phyloP scores from a whole-genome alignment of 2,113 vertebrate species.

The Syngnathus scovelli region DNA sequence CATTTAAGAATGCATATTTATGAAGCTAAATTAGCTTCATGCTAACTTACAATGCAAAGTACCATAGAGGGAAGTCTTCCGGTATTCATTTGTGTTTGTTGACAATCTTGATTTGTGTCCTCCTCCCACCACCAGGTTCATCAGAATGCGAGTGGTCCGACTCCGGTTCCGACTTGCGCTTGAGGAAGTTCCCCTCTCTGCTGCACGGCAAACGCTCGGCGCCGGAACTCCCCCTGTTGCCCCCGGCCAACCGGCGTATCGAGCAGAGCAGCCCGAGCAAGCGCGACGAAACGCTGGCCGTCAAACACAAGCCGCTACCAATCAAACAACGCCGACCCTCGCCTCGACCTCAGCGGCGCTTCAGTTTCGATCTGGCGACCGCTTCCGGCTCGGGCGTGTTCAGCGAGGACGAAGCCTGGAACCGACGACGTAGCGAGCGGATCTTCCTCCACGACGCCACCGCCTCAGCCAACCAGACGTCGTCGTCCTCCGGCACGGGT shows the following conservation, averaged over 20 bases:
- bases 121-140: slow-evolving; percentile 67
- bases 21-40: too few species aligned
- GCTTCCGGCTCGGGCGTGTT: slow-evolving; percentile 46
- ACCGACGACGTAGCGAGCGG: slow-evolving; percentile 86
- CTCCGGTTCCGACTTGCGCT: slow-evolving; percentile 83
- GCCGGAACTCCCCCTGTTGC: slow-evolving; percentile 68
- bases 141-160: slow-evolving; percentile 91
- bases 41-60: too few species aligned
- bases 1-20: too few species aligned
- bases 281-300: slow-evolving; percentile 73
- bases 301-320: slow-evolving; percentile 75
- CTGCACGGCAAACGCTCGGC: slow-evolving; percentile 82
- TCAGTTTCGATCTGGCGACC: slow-evolving; percentile 80
- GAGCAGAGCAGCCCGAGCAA: slow-evolving; percentile 70
- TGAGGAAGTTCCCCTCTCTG: slow-evolving; percentile 80
- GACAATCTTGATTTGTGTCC: too few species aligned
- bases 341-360: slow-evolving; percentile 73
- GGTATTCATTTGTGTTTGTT: too few species aligned
- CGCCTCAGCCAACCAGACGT: slow-evolving; percentile 50
- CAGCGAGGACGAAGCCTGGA: slow-evolving; percentile 92
- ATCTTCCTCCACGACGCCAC: slow-evolving; percentile 92
- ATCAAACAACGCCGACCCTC: slow-evolving; percentile 73
- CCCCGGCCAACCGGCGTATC: slow-evolving; percentile 40
- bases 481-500: slow-evolving; percentile 18
- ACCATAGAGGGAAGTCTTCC: too few species aligned